phyloP scores from a whole-genome alignment of 2,113 vertebrate genomes.

The Pithys albifrons region DNA sequence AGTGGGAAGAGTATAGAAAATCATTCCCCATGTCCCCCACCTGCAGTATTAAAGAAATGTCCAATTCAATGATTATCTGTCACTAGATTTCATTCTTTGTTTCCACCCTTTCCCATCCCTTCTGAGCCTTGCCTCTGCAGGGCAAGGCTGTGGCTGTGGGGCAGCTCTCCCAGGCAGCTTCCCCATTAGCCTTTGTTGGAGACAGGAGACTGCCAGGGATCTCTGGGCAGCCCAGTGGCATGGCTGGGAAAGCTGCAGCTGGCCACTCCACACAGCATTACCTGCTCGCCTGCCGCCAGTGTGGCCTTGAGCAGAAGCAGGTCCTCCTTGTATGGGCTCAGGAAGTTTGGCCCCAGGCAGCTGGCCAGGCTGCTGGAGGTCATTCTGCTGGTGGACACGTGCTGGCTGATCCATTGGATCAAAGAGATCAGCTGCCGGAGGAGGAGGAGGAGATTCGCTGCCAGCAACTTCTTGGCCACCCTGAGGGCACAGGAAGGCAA shows the following conservation, averaged over 20 bases:
- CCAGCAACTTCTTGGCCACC: not conserved
- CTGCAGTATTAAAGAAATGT: too few relatives aligned
- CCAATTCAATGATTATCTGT: too few relatives aligned
- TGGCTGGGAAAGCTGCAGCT: not conserved
- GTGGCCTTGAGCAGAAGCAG: not conserved
- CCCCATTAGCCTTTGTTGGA: too few relatives aligned
- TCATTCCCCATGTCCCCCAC: too few relatives aligned
- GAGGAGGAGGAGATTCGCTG: not conserved
- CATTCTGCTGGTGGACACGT: not conserved
- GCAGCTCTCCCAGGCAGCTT: too few relatives aligned
- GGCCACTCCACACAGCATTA: fast-evolving
- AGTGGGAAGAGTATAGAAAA: too few relatives aligned
- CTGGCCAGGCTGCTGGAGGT: not conserved
- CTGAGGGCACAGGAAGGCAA: not conserved
- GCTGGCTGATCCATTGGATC: fast-evolving
- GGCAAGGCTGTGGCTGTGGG: too few relatives aligned
- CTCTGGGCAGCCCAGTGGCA: not conserved
- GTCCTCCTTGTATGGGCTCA: not conserved
- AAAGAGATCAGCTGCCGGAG: not conserved
- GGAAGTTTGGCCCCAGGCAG: not conserved
- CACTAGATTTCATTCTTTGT: too few relatives aligned
- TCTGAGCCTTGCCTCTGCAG: too few relatives aligned
- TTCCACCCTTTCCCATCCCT: too few relatives aligned
- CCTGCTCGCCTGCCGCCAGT: not conserved
- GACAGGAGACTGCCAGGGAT: not conserved